Evolutionary conservation across 2,113 vertebrate genomes (phyloP), one percentile per base, ranked within the genome.

Genomic region (Propithecus coquereli): DNA sequence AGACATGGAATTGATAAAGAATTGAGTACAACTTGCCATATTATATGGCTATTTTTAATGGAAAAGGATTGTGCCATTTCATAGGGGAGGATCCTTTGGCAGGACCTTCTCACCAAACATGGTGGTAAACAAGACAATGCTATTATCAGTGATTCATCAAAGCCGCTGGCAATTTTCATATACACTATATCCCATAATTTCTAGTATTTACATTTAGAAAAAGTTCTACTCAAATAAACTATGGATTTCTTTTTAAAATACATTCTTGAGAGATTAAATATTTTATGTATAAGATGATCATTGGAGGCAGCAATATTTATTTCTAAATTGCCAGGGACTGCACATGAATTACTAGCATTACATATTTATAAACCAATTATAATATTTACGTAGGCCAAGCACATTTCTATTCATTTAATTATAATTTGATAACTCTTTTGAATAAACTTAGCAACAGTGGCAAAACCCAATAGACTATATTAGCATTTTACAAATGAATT

Each of bases 341-440:
- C n/a, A 96, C 0, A 2, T 97, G 91, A 98, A 98, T 98, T 97
- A 98, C 96, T 87, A 96, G 34, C 54, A 97, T 98, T 98, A 89
- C 43, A 96, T 80, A 95, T 98, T 98, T 97, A 98, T 97, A 68
- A 98, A 91, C 47, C 45, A 97, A 97, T 98, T 98, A 97, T 52
- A 97, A 81, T 97, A 98, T 98, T 98, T 98, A 96, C 87, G 96
- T 27, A 94, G 77, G 86, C 93, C 85, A 91, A 97, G 82, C 59
- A 95, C 65, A 98, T 98, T 90, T 11, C 6, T 63, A 30, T 95
- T 92, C 90, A 86, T 91, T 96, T 97, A 96, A 97, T 98, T 98
- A 95, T 92, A 95, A 97, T 96, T 96, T 94, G 92, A 83, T 61
- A 71, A 96, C 94, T 98, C 77, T 88, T 91, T 95, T 95, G 94